phyloP scores from a whole-genome alignment of 2,888 invertebrate genomes.

The Muschampia staudingeri region DNA sequence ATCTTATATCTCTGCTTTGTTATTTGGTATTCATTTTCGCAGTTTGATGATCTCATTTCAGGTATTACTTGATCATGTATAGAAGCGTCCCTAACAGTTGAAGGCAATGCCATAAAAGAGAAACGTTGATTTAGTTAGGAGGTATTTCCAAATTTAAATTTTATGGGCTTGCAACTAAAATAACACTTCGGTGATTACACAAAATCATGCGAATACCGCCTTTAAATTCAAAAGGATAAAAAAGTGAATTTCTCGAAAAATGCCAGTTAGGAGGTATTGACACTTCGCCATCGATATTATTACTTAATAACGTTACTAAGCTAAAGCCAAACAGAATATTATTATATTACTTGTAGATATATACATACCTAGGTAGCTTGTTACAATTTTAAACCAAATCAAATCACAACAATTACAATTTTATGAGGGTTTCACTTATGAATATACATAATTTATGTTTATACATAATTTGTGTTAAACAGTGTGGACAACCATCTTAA shows the following conservation, averaged over 20 bases:
- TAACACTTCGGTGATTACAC: slow-evolving; percentile 14
- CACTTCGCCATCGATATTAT: slow-evolving; percentile 18
- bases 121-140: slow-evolving; percentile 14
- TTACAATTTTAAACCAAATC: too few relatives aligned
- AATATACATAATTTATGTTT: too few relatives aligned
- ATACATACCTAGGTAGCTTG: too few relatives aligned
- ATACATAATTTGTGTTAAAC: too few relatives aligned
- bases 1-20: not conserved
- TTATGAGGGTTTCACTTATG: too few relatives aligned
- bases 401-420: too few relatives aligned
- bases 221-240: slow-evolving; percentile 32
- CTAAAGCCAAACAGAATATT: too few relatives aligned
- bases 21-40: slow-evolving; percentile 7
- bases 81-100: slow-evolving; percentile 27
- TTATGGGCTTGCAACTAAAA: not conserved
- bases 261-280: slow-evolving; percentile 26
- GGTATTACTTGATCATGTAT: slow-evolving; percentile 35
- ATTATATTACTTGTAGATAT: too few relatives aligned
- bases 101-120: slow-evolving; percentile 28
- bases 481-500: too few relatives aligned
- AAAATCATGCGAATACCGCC: slow-evolving; percentile 23
- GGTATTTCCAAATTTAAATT: slow-evolving; percentile 11
- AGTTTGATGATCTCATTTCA: slow-evolving; percentile 26
- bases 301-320: too few relatives aligned
- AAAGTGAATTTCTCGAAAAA: slow-evolving; percentile 26